Percentiles rank a stretch among this genome's conserved stretches.
Conservation (phyloP, 2,113 vertebrate genomes). For the Mixornis gularis region DNA sequence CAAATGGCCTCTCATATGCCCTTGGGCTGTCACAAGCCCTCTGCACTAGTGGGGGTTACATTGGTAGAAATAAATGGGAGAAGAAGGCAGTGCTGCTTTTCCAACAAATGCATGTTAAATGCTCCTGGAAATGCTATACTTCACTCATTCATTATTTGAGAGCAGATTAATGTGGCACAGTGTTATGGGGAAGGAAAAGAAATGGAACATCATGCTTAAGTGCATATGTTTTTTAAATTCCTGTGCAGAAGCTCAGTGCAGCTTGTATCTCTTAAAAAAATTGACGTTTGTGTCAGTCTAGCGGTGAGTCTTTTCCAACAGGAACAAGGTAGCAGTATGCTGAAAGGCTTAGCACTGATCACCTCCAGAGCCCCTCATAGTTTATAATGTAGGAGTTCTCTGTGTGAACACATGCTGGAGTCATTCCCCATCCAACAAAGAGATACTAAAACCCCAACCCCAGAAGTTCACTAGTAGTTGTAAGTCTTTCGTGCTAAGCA, state of each 20-base stretch:
- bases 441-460: not conserved
- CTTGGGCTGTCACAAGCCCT: not conserved
- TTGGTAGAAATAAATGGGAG: not conserved
- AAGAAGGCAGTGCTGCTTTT: not conserved
- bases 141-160: not conserved
- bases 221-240: not conserved
- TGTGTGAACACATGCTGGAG: accelerated
- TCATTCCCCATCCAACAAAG: not conserved
- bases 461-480: not conserved
- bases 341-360: not conserved
- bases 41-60: not conserved
- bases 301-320: not conserved
- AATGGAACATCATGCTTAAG: not conserved
- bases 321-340: not conserved
- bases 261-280: not conserved
- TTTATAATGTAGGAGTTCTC: not conserved
- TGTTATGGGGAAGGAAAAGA: not conserved
- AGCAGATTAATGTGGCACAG: not conserved
- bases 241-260: not conserved
- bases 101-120: not conserved
- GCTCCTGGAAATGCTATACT: not conserved
- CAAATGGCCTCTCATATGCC: not conserved
- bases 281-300: not conserved
- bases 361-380: not conserved
- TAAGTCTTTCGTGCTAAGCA: not conserved